phyloP scores from a whole-genome alignment of 2,797 vertebrate species.

The Pseudocheirus occidentalis region DNA sequence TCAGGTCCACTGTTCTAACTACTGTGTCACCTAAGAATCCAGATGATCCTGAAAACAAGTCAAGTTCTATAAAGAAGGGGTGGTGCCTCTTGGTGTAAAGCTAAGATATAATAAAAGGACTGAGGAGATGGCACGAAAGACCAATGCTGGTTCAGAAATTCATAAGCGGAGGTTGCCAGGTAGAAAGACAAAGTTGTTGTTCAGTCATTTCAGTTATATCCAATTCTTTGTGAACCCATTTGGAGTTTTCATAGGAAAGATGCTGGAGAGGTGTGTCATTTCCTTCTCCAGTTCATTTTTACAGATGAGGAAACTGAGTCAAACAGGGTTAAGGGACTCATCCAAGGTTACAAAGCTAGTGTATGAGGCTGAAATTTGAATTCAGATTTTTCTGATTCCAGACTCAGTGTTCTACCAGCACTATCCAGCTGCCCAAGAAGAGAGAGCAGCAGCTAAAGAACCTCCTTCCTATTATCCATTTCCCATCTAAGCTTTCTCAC shows the following conservation, averaged over 20 bases:
- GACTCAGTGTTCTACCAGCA: too few species aligned
- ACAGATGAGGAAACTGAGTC: not conserved
- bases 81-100: not conserved
- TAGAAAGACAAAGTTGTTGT: not conserved
- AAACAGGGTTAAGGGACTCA: too few species aligned
- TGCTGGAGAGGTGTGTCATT: not conserved
- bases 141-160: not conserved
- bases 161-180: not conserved
- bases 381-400: too few species aligned
- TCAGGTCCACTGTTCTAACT: not conserved
- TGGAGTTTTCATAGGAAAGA: not conserved
- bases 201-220: not conserved
- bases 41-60: not conserved
- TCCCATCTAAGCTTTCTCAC: too few species aligned
- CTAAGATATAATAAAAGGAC: not conserved
- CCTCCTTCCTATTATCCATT: too few species aligned
- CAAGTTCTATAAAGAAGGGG: not conserved
- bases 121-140: not conserved
- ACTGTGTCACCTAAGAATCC: not conserved
- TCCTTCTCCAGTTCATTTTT: not conserved
- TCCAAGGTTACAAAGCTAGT: too few species aligned
- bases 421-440: too few species aligned
- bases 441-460: too few species aligned
- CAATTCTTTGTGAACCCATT: not conserved
- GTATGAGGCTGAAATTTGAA: too few species aligned